Conservation (phyloP, 2,888 invertebrate genomes). For the Melangyna quadrimaculata region DNA sequence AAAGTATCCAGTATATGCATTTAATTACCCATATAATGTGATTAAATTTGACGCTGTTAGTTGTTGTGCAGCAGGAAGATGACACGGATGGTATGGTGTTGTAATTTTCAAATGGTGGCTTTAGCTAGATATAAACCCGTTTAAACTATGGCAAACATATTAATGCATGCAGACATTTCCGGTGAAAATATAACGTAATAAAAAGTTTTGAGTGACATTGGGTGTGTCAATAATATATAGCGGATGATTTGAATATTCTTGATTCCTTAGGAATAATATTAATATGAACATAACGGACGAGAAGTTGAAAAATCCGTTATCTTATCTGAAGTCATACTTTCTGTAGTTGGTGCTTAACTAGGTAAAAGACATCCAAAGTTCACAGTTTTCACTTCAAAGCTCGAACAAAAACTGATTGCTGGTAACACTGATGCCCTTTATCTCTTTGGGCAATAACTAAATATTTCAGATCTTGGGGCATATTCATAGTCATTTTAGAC, state of each 20-base stretch:
- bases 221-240: conserved; percentile 18
- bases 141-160: conserved; percentile 35
- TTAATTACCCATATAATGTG: conserved; percentile 69
- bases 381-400: no score
- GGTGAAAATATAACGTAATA: conserved; percentile 11
- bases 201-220: conserved; percentile 32
- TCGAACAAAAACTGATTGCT: no score
- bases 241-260: background rate
- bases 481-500: no score
- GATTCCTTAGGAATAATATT: background rate
- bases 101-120: conserved; percentile 11
- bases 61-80: conserved; percentile 54
- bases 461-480: no score
- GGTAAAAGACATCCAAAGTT: no score
- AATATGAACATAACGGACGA: background rate
- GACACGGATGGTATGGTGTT: conserved; percentile 34
- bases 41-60: conserved; percentile 57
- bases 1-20: conserved; percentile 46
- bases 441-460: no score
- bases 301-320: no score
- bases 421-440: no score
- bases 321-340: no score
- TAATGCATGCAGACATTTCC: conserved; percentile 52
- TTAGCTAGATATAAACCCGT: no score
- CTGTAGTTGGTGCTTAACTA: no score